Percentiles rank a stretch among this genome's conserved stretches.
Conservation (phyloP, 2,113 vertebrate genomes). For the Plecotus auritus region DNA sequence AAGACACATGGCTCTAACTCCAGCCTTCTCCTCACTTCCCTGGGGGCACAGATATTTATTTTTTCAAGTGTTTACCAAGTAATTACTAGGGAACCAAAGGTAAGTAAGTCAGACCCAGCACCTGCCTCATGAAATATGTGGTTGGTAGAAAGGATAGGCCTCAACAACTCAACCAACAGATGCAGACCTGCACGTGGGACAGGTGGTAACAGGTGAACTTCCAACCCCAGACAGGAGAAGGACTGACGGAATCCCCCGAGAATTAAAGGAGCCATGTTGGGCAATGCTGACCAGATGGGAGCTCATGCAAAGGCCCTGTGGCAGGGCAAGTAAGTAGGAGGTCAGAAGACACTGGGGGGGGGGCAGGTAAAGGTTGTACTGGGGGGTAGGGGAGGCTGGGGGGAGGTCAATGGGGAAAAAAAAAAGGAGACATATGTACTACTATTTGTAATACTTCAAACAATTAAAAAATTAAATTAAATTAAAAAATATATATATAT, state of each 20-base stretch:
- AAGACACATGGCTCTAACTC: neutral
- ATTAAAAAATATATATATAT: no score
- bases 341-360: no score
- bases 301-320: neutral
- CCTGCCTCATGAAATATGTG: neutral
- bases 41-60: neutral
- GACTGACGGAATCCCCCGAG: neutral
- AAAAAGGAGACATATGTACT: no score
- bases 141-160: neutral
- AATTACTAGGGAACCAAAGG: neutral
- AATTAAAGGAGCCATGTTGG: neutral
- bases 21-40: neutral
- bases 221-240: neutral
- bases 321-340: neutral
- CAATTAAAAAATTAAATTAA: no score
- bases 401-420: no score
- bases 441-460: no score
- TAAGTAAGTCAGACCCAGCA: neutral
- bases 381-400: no score
- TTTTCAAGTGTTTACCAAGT: neutral
- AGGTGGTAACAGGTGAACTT: neutral
- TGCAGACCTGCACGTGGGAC: neutral
- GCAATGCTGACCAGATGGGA: neutral
- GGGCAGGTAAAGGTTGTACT: no score
- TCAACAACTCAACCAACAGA: neutral